Conservation (phyloP, 2,888 invertebrate genomes). For the Girardia tigrina region DNA sequence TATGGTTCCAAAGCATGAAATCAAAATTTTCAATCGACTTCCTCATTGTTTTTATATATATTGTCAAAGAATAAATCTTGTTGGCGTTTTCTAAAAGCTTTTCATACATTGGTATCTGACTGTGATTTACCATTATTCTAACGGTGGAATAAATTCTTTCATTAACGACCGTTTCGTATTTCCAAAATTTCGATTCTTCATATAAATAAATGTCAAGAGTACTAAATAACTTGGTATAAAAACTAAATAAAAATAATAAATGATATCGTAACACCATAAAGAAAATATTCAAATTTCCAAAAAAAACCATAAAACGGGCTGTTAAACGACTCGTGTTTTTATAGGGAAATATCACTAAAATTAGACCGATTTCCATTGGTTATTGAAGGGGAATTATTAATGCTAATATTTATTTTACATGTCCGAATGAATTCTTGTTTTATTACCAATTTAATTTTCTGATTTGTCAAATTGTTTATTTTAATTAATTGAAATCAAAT, state of each 20-base stretch:
- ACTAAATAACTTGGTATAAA: not conserved
- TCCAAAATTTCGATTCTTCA: not conserved
- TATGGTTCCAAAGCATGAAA: not conserved
- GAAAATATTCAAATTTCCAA: not conserved
- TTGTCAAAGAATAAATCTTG: not conserved
- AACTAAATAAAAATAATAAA: not conserved
- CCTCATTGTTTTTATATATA: not conserved
- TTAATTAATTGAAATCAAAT: too few species aligned
- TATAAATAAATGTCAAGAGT: not conserved
- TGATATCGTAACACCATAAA: not conserved
- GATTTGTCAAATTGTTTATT: too few species aligned
- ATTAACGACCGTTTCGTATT: not conserved
- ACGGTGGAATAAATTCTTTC: not conserved
- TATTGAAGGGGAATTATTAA: not conserved
- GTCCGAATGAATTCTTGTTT: not conserved
- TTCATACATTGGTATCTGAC: not conserved
- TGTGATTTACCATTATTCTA: not conserved
- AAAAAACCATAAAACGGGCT: not conserved
- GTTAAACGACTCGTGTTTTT: not conserved
- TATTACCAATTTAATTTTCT: too few species aligned
- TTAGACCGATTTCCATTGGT: not conserved
- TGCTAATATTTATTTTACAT: not conserved
- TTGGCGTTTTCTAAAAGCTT: not conserved
- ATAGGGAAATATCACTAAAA: not conserved
- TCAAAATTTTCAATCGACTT: not conserved